A percentile compares a stretch with the other conserved stretches of the same genome.
These are phyloP conservation scores for Meles meles DNA, from an alignment of 2,113 vertebrate genomes.

Conservation along the genomic window DNA sequence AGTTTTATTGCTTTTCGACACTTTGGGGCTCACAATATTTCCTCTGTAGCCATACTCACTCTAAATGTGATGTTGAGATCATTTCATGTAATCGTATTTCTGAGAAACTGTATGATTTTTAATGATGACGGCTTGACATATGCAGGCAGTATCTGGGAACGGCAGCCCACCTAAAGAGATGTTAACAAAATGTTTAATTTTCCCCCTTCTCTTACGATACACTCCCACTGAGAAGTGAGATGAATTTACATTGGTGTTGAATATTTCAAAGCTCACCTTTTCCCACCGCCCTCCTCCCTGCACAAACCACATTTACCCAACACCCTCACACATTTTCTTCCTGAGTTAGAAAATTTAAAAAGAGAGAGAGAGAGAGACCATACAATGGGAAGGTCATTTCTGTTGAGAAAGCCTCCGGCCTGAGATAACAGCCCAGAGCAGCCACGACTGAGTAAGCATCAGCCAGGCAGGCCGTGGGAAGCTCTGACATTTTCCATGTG, in stretches of 20 bases:
- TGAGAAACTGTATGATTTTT: not conserved
- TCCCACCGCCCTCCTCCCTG: not conserved
- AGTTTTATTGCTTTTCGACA: constrained; percentile 67
- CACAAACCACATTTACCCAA: constrained; percentile 14
- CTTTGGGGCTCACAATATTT: constrained; percentile 68
- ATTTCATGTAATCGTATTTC: constrained; percentile 21
- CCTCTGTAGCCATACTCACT: constrained; percentile 52
- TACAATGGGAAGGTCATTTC: constrained; percentile 31
- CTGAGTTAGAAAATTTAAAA: constrained; percentile 29
- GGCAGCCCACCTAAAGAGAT: not conserved
- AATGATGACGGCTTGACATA: constrained; percentile 1
- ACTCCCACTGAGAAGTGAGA: not conserved
- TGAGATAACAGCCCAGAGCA: constrained; percentile 25
- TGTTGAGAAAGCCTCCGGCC: constrained; percentile 32
- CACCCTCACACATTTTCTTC: not conserved
- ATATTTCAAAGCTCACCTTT: not conserved
- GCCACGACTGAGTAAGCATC: not conserved
- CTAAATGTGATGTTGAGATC: constrained; percentile 65
- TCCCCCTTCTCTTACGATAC: not conserved
- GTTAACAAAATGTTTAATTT: not conserved
- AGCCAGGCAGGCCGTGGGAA: not conserved
- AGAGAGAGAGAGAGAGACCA: not conserved
- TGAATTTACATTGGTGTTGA: not conserved
- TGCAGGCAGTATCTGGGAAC: not conserved
- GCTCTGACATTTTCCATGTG: not conserved